Evolutionary conservation across 2,797 vertebrate genomes (phyloP).

Genomic region (Tenualosa thibaudeaui): DNA sequence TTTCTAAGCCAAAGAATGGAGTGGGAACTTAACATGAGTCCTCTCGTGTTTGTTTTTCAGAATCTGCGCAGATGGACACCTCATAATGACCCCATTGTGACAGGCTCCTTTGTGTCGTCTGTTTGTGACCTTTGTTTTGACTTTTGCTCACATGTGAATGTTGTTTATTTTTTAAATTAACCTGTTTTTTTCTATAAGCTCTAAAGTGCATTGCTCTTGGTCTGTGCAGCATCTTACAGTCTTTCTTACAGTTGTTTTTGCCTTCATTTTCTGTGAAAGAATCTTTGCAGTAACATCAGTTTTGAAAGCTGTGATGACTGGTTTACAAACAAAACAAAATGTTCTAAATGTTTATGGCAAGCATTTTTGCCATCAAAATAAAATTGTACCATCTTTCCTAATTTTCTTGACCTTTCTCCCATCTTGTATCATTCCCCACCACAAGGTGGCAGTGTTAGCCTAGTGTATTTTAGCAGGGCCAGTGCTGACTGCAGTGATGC

Average conservation of each 20-base stretch:
- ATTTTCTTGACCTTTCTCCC: background rate
- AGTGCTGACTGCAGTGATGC: background rate
- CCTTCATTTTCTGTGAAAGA: background rate
- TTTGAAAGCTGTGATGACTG: background rate
- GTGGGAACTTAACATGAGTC: background rate
- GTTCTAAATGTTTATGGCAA: background rate
- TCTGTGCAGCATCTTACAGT: background rate
- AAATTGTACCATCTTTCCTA: background rate
- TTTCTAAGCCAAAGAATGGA: too few relatives aligned
- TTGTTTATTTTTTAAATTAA: background rate
- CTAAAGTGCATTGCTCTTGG: background rate
- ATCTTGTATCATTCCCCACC: background rate
- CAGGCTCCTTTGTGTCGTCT: background rate
- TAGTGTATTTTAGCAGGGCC: background rate
- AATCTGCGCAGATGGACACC: constrained; percentile 72
- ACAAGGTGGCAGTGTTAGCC: background rate
- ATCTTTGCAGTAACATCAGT: background rate
- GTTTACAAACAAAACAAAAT: background rate
- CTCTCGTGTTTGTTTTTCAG: constrained; percentile 59
- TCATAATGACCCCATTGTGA: constrained; percentile 60
- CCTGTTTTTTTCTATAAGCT: background rate
- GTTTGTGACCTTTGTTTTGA: background rate
- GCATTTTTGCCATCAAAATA: background rate
- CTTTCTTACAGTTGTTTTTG: background rate
- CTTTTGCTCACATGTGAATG: background rate